Evolutionary conservation across 2,888 invertebrate species (phyloP), one percentile per base, ranked within the genome.

Genomic region (Cheilosia pagana): DNA sequence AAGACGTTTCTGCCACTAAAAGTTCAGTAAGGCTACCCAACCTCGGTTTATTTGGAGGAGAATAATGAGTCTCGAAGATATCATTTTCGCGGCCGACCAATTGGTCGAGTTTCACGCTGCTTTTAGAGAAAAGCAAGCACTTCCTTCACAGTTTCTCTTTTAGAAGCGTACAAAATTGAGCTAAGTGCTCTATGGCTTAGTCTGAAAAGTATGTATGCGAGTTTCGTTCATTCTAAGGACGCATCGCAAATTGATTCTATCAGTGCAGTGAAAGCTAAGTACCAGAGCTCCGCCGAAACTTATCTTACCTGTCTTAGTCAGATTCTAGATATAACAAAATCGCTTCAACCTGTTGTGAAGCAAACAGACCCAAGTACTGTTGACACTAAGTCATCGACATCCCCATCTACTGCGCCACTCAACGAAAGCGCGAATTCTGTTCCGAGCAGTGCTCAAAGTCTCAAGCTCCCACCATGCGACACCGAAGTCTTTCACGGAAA

Each of bases 51-150:
- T 8, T 2, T 31, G 8, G 1, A 8, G 2, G 2, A 31, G 6
- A 28, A 10, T 10, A 31, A 31, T 41, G 41, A n/a, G 41, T 41
- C 41, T 41, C n/a, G 41, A 41, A 2, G 4, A 41, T 12, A 3
- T 41, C 2, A 41, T 52, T 52, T 52, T 52, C 14, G 52, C 52
- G 25, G 25, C 52, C 1, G 52, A 52, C 25, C 52, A 52, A 52
- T 25, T 52, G 28, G 52, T 52, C 21, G 23, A 52, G 6, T 52
- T 52, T 28, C 25, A 52, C 6, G 52, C 41, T 5, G 12, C 41
- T 4, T 41, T 41, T n/a, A 12, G 41, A 6, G 14, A 41, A 41
- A 41, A 41, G 3, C 41, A 12, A 41, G 12, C 5, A 3, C 41
- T 41, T n/a, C n/a, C 12, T 41, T 41, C 12, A n/a, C 41, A 6